These are phyloP conservation scores for Barbus barbus DNA, from an alignment of 2,113 vertebrate species.

Conservation along the genomic window DNA sequence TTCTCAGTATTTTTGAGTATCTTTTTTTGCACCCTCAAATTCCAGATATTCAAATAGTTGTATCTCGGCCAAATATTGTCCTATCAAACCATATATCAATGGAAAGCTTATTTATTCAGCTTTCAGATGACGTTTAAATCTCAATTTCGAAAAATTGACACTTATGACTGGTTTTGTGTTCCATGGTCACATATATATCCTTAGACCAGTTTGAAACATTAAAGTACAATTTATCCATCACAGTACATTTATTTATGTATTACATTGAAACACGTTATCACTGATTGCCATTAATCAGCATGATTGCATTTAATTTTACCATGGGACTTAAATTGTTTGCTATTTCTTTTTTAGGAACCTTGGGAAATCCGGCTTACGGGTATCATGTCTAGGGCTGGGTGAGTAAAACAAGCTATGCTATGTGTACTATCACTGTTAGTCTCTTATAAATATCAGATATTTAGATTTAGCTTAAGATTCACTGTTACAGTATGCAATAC, in stretches of 20 bases:
- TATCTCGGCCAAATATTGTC: too few relatives aligned
- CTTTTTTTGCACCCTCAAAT: too few relatives aligned
- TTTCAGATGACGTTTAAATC: too few relatives aligned
- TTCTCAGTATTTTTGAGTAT: too few relatives aligned
- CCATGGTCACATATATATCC: too few relatives aligned
- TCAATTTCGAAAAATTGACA: too few relatives aligned
- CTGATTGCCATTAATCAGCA: background rate
- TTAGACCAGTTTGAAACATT: background rate
- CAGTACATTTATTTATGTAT: background rate
- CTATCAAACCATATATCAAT: too few relatives aligned
- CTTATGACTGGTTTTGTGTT: too few relatives aligned
- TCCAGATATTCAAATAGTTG: too few relatives aligned
- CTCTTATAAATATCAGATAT: background rate
- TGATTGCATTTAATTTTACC: background rate
- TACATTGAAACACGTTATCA: background rate
- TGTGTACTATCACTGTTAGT: too few relatives aligned
- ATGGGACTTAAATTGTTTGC: background rate
- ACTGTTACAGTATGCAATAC: background rate
- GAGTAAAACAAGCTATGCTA: constrained; percentile 63
- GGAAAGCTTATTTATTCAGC: too few relatives aligned
- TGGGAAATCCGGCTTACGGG: constrained; percentile 90
- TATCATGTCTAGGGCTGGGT: constrained; percentile 95
- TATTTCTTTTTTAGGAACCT: constrained; percentile 82
- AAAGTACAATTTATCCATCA: background rate
- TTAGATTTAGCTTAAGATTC: background rate